Evolutionary conservation across 2,797 vertebrate genomes (phyloP), one percentile per base, ranked within the genome.

Genomic region (Arnoldichthys spilopterus): DNA sequence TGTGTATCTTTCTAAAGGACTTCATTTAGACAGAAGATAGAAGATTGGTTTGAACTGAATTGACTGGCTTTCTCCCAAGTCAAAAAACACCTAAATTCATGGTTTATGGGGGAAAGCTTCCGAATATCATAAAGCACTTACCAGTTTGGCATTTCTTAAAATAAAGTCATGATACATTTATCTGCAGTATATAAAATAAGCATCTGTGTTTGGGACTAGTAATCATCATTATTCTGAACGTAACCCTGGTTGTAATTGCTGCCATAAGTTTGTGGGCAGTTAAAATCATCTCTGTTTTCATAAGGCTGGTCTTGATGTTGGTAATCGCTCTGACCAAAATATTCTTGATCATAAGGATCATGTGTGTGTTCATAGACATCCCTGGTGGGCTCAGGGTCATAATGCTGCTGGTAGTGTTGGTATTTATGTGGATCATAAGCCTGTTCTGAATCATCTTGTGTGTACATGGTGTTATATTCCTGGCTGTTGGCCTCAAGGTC

Each of bases 391-490:
- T 74, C n/a, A 6, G 61, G 43, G 28, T 47, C 11, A 18, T 9
- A 22, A 12, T 54, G 16, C 1, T 22, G 59, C n/a, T 75, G 30
- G 43, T 67, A 72, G 26, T 22, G 9, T 16, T 58, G 58, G 30
- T 72, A 62, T 34, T 64, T 49, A 30, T 72, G 61, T 15, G 56
- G 77, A 45, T 72, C 51, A 18, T 66, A 37, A 59, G 22, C 45
- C 34, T 63, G 34, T 22, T 6, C 28, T 13, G 43, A 6, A 12
- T 58, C 16, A 34, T 34, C 67, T 22, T 62, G 40, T 37, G 45
- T 8, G 16, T 78, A 56, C 11, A 6, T 45, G 6, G 15, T 7
- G 12, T 62, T 37, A 20, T 8, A 16, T 56, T 34, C n/a, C 12
- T 26, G 53, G 51, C 18, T 11, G 18, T 51, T 37, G 62, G 16